phyloP scores from a whole-genome alignment of 2,888 invertebrate species.

The Oscheius onirici region DNA sequence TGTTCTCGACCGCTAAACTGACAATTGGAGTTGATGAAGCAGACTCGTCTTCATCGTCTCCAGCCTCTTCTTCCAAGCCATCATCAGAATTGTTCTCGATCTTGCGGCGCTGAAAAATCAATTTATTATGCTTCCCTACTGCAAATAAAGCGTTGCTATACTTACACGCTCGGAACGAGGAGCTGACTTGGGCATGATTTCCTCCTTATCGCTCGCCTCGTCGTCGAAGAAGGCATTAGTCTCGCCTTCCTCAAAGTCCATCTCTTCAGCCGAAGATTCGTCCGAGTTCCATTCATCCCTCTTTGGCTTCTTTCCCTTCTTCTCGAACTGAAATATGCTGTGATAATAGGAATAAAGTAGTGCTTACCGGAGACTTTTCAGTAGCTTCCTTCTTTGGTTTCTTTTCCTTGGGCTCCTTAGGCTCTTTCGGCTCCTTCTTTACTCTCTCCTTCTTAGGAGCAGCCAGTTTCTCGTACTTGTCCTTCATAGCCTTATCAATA shows the following conservation, averaged over 20 bases:
- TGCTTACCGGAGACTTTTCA: neutral
- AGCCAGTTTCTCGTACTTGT: slow-evolving; percentile 61
- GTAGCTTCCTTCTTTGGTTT: slow-evolving; percentile 39
- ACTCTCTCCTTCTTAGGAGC: slow-evolving; percentile 51
- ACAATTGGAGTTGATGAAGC: too few species aligned
- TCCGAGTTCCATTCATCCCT: slow-evolving; percentile 45
- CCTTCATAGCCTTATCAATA: slow-evolving; percentile 57
- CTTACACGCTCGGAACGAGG: neutral
- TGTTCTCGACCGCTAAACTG: too few species aligned
- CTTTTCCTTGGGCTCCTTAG: slow-evolving; percentile 46
- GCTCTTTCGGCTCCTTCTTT: slow-evolving; percentile 48
- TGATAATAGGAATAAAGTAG: neutral
- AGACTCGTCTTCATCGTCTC: too few species aligned
- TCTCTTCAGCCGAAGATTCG: slow-evolving; percentile 34
- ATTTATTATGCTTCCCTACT: too few species aligned
- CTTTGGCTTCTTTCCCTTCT: slow-evolving; percentile 32
- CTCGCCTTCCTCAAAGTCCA: slow-evolving; percentile 24
- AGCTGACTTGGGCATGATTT: slow-evolving; percentile 29
- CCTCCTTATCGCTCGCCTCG: slow-evolving; percentile 29
- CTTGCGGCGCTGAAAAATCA: too few species aligned
- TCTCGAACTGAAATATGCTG: neutral
- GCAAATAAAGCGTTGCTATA: too few species aligned
- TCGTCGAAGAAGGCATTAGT: neutral
- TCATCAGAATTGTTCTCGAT: too few species aligned
- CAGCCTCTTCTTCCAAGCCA: too few species aligned